phyloP scores from a whole-genome alignment of 2,797 vertebrate genomes.

The Staurois parvus region DNA sequence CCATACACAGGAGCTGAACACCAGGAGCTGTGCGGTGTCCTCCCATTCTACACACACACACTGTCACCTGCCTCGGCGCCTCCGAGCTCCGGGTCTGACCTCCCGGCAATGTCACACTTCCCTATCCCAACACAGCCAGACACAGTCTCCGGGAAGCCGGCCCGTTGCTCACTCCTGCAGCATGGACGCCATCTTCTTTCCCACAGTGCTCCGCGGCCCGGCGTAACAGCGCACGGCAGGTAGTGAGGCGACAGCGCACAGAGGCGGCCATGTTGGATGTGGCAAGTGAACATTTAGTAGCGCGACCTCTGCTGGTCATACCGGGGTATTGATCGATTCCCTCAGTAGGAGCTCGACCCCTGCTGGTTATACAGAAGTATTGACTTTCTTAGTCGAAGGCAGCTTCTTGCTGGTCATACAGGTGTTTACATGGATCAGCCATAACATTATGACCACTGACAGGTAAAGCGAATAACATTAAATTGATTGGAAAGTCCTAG shows the following conservation, averaged over 20 bases:
- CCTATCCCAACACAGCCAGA: not conserved
- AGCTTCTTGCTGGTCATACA: too few relatives aligned
- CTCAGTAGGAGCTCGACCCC: too few relatives aligned
- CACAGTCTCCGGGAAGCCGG: conserved; percentile 14
- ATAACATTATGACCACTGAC: too few relatives aligned
- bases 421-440: too few relatives aligned
- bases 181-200: conserved; percentile 43
- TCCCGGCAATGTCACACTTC: not conserved
- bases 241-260: not conserved
- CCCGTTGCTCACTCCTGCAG: conserved; percentile 19
- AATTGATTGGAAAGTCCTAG: too few relatives aligned
- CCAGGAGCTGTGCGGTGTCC: not conserved
- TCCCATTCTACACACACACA: not conserved
- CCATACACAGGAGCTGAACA: not conserved
- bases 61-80: conserved; percentile 46
- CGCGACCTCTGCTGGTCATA: too few relatives aligned
- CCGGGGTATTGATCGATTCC: too few relatives aligned
- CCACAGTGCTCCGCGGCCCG: conserved; percentile 11
- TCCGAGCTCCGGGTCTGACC: not conserved
- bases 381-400: too few relatives aligned
- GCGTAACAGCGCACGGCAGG: not conserved
- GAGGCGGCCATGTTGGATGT: conserved; percentile 14
- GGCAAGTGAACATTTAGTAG: not conserved
- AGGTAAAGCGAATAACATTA: too few relatives aligned
- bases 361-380: too few relatives aligned